Base-by-base conservation (phyloP, 2,888 invertebrate genomes). In the Nipponacmea schrenckii region DNA sequence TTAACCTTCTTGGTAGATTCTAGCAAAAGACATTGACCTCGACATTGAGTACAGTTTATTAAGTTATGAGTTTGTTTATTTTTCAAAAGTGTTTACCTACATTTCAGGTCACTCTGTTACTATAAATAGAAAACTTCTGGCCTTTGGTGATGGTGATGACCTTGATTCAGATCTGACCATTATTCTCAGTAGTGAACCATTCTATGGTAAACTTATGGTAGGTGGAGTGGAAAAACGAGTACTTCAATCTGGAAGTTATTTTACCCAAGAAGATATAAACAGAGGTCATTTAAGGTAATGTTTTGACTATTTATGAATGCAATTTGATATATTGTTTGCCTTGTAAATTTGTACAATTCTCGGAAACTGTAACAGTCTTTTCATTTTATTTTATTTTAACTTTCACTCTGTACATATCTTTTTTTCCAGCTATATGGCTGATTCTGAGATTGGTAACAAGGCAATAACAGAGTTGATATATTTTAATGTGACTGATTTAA, bases 401-500 rank as follows among this genome's bases (percentile, higher is more conserved):
- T n/a, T n/a, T n/a, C n/a, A n/a, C n/a, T n/a, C n/a, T n/a, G n/a
- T n/a, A n/a, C n/a, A n/a, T n/a, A n/a, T n/a, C n/a, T 20, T 24
- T 66, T 26, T 64, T 74, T 74, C 20, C 71, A 85, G 84, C 66
- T 86, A 81, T 68, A 75, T 77, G 56, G 81, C 85, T 15, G 81
- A 80, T 66, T 72, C 79, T 31, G 87, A 87, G 77, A 83, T 87
- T 31, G 87, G 87, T 15, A 73, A 75, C 26, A 79, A 80, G 67
- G 67, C 81, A 44, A 76, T 86, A 46, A 82, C 83, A 31, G 86
- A 87, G 46, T 74, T 82, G n/a, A 73, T 86, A 27, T 77, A 79
- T 50, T 82, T 87, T 70, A 87, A 86, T 75, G 84, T 87, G 12
- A 84, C 78, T 31, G 87, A 87, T 75, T 74, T 78, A 26, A 82